Percentiles rank a stretch among this genome's conserved stretches.
Conservation (phyloP, 2,797 vertebrate species). For the Ibycter americanus region DNA sequence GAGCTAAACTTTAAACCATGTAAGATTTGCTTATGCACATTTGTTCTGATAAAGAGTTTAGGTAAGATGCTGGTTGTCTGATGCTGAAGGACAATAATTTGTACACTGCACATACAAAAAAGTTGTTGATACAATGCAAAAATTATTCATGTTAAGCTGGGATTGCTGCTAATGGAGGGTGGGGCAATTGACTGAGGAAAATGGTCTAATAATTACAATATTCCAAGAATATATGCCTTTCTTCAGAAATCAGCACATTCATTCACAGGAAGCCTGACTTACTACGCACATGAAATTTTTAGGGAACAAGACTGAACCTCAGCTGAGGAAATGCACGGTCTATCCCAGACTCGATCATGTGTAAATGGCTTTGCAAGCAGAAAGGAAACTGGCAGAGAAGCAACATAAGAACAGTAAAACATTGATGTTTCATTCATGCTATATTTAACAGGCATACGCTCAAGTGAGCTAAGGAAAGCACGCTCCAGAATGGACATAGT, state of each 20-base stretch:
- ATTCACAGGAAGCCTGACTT: background rate
- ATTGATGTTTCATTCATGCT: background rate
- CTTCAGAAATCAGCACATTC: background rate
- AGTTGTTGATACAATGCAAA: background rate
- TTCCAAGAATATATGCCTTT: background rate
- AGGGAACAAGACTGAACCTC: background rate
- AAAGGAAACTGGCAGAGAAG: background rate
- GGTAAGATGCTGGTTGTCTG: background rate
- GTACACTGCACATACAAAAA: background rate
- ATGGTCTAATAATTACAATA: background rate
- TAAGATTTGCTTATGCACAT: background rate
- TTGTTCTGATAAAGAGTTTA: background rate
- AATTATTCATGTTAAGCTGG: background rate
- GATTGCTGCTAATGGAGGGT: background rate
- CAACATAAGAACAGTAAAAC: background rate
- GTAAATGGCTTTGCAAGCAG: background rate
- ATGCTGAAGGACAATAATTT: background rate
- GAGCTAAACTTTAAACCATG: background rate
- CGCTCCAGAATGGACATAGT: background rate
- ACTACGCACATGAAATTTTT: background rate
- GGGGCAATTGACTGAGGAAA: background rate
- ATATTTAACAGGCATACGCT: background rate
- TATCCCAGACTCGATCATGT: background rate
- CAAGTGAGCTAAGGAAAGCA: background rate
- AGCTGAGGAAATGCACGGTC: background rate